Conservation (phyloP, 2,797 vertebrate genomes). For the Macropodus opercularis region DNA sequence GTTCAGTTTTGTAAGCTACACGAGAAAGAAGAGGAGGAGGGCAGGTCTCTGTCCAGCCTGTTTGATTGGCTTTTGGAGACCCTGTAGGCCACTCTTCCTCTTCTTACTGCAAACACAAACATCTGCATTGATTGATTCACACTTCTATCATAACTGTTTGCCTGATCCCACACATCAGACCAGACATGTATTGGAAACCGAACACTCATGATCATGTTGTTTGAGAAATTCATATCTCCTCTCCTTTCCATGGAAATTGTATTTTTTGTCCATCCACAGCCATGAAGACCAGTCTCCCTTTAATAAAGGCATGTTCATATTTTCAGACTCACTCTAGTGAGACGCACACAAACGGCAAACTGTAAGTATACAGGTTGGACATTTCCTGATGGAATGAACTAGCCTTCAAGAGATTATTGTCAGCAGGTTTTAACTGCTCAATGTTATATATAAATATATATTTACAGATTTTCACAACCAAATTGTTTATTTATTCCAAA, state of each 20-base stretch:
- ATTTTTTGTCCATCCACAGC: slow-evolving; percentile 23
- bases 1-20: slow-evolving; percentile 90
- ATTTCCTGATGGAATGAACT: slow-evolving; percentile 54
- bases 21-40: slow-evolving; percentile 75
- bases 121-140: slow-evolving; percentile 18
- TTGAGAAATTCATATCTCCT: slow-evolving; percentile 36
- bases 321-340: slow-evolving; percentile 41
- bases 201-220: slow-evolving; percentile 36
- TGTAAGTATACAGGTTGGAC: slow-evolving; percentile 40
- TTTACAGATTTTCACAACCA: slow-evolving; percentile 52
- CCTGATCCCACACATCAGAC: slow-evolving; percentile 20
- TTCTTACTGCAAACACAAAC: slow-evolving; percentile 30
- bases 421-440: slow-evolving; percentile 72
- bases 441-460: slow-evolving; percentile 55
- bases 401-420: slow-evolving; percentile 63
- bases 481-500: slow-evolving; percentile 53
- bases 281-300: slow-evolving; percentile 67
- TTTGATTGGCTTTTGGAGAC: slow-evolving; percentile 95
- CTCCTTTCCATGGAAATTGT: slow-evolving; percentile 22
- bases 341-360: slow-evolving; percentile 44
- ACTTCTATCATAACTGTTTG: slow-evolving; percentile 31
- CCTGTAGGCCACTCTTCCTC: slow-evolving; percentile 74
- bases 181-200: slow-evolving; percentile 42
- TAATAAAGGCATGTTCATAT: slow-evolving; percentile 69
- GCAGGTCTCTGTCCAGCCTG: slow-evolving; percentile 81